phyloP scores from a whole-genome alignment of 1,140 invertebrate genomes.

The Hyles euphorbiae region DNA sequence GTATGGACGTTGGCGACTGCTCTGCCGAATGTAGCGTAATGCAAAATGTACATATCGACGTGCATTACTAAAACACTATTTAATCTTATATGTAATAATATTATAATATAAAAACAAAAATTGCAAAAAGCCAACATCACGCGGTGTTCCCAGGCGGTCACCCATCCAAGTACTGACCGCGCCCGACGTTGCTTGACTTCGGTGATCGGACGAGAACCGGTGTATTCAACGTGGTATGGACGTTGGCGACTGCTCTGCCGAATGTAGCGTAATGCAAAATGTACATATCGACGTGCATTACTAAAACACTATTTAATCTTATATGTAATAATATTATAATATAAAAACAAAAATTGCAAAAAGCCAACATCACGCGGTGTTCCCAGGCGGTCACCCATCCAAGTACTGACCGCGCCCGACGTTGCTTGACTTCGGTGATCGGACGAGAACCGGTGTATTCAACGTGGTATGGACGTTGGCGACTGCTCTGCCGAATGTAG shows the following conservation, averaged over 20 bases:
- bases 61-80: too few species aligned
- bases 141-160: conserved; percentile 24
- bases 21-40: too few species aligned
- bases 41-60: too few species aligned
- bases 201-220: conserved; percentile 25
- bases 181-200: conserved; percentile 26
- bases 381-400: conserved; percentile 25
- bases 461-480: conserved; percentile 18
- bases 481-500: too few species aligned
- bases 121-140: conserved; percentile 20
- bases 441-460: conserved; percentile 23
- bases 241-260: too few species aligned
- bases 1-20: conserved; percentile 16
- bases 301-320: too few species aligned
- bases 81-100: too few species aligned
- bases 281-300: too few species aligned
- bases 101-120: too few species aligned
- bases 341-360: too few species aligned
- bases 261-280: too few species aligned
- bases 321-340: too few species aligned
- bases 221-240: conserved; percentile 21
- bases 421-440: conserved; percentile 26
- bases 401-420: conserved; percentile 24
- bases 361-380: conserved; percentile 21
- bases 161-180: conserved; percentile 24